Percentiles rank a stretch among this genome's conserved stretches.
phyloP scores from a whole-genome alignment of 1,140 invertebrate genomes.

The Lepidurus apus region DNA sequence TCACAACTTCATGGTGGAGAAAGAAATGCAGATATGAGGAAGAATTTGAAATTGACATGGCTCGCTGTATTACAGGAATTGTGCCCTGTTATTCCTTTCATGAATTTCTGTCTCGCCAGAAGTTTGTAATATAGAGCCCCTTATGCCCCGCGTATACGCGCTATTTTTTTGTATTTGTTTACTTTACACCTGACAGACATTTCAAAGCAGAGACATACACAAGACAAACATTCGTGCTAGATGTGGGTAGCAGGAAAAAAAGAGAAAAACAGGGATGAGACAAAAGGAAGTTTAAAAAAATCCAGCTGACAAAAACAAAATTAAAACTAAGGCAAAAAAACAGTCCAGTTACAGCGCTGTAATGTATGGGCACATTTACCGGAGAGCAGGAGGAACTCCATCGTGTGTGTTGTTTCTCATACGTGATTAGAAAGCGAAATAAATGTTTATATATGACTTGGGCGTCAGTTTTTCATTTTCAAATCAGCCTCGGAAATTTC shows the following conservation, averaged over 20 bases:
- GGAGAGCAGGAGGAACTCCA: constrained; percentile 20
- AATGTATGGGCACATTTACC: constrained; percentile 19
- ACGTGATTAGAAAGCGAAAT: constrained; percentile 19
- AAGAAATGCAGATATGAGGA: neutral
- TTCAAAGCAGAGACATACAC: constrained; percentile 1
- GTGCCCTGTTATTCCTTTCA: constrained; percentile 14
- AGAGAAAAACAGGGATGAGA: neutral
- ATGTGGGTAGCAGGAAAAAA: neutral
- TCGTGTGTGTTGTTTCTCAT: constrained; percentile 17
- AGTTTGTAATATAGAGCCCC: constrained; percentile 21
- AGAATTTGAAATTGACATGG: neutral
- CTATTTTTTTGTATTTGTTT: constrained; percentile 16
- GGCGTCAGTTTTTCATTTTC: neutral
- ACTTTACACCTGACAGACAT: constrained; percentile 7
- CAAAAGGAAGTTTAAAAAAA: neutral
- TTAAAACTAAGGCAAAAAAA: neutral
- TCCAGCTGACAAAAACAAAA: neutral
- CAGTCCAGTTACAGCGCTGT: constrained; percentile 1
- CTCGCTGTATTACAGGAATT: constrained; percentile 18
- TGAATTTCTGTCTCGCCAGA: constrained; percentile 19
- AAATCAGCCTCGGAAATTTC: neutral
- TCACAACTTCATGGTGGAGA: neutral
- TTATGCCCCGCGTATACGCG: constrained; percentile 10
- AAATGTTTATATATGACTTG: constrained; percentile 13
- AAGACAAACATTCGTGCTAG: neutral